These are phyloP conservation scores for Ifrita kowaldi DNA, from an alignment of 2,113 vertebrate species.

Conservation along the genomic window DNA sequence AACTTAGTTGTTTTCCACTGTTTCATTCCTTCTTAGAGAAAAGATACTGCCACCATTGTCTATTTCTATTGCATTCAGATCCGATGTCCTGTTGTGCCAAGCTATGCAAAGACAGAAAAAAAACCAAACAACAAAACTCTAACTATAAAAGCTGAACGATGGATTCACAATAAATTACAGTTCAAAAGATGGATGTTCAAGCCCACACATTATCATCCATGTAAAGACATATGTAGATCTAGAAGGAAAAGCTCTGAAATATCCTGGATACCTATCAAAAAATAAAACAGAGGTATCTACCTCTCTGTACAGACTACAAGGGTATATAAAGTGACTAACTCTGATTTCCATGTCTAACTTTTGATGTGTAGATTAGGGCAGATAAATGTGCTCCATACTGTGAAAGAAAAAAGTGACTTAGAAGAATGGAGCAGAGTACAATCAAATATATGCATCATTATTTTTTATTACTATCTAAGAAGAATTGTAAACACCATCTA, in stretches of 20 bases:
- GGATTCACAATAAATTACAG: neutral
- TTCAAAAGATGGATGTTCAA: neutral
- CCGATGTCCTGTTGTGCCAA: neutral
- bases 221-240: neutral
- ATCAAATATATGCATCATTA: constrained; percentile 26
- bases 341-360: neutral
- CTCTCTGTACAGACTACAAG: neutral
- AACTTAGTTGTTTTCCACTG: neutral
- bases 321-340: neutral
- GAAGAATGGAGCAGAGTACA: constrained; percentile 31
- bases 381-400: neutral
- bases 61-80: neutral
- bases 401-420: constrained; percentile 31
- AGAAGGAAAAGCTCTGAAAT: neutral
- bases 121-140: no score
- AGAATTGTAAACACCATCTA: constrained; percentile 39
- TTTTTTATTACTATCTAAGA: constrained; percentile 51
- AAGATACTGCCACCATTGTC: neutral
- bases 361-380: neutral
- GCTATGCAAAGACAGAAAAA: neutral
- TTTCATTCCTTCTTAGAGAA: neutral
- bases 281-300: neutral
- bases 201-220: neutral
- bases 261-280: neutral
- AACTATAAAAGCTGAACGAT: neutral